phyloP scores from a whole-genome alignment of 1,140 invertebrate species.

The Brachionus asplanchnoidis region DNA sequence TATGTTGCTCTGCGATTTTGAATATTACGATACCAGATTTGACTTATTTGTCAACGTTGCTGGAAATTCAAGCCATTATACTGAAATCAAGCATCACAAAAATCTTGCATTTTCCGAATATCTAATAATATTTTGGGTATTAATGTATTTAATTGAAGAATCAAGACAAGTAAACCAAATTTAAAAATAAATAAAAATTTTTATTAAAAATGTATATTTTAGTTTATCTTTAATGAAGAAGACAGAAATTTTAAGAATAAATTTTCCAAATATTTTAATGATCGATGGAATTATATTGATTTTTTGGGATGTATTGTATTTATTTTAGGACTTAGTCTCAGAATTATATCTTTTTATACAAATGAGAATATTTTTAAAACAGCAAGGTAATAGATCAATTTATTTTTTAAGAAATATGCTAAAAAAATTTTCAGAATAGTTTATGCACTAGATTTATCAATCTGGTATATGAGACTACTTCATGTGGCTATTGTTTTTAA shows the following conservation, averaged over 20 bases:
- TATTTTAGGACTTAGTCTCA: not conserved
- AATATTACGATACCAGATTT: not conserved
- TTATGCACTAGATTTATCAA: conserved; percentile 22
- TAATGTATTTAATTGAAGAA: not conserved
- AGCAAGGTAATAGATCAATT: not conserved
- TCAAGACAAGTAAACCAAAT: conserved; percentile 14
- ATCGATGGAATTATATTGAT: conserved; percentile 36
- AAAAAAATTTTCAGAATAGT: not conserved
- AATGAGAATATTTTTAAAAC: not conserved
- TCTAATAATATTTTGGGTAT: not conserved
- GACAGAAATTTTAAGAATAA: conserved; percentile 24
- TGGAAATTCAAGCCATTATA: not conserved
- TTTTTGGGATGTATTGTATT: not conserved
- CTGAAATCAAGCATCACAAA: not conserved
- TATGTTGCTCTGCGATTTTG: conserved; percentile 22
- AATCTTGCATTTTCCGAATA: not conserved
- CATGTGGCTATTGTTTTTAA: conserved; percentile 52
- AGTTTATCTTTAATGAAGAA: conserved; percentile 10
- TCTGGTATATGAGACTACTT: conserved; percentile 49
- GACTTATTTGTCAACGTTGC: not conserved
- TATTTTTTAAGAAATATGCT: not conserved
- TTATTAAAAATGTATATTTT: not conserved
- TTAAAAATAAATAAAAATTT: not conserved
- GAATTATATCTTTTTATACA: not conserved
- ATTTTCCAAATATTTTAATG: conserved; percentile 9